Base-by-base conservation (phyloP, 2,113 vertebrate species). In the Pachypanchax playfairii region DNA sequence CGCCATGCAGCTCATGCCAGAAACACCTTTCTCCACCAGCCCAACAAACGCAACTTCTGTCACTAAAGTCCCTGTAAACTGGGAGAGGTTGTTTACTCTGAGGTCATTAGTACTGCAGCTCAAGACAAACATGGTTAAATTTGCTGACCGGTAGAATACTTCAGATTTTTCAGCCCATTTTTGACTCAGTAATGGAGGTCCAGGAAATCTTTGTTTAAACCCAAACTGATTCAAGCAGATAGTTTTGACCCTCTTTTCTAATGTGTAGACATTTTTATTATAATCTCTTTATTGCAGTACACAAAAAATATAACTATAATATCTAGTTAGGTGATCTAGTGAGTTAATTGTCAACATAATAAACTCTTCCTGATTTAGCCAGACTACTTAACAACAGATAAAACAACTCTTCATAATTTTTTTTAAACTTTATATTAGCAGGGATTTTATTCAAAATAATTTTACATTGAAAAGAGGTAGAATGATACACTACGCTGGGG, bases 1-100 rank as follows among this genome's bases (percentile, higher is more conserved):
- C 91, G 91, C 53, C 86, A 90, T 3, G 75, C 86, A 9, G 85
- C 84, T 44, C 86, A 91, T 4, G 54, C 89, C 83, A 92, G 92
- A 80, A 91, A 93, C 79, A 91, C 90, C 91, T 96, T 94, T 70
- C 83, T 98, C 66, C 95, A 98, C 90, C 97, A 99, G 86, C 97
- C 97, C 63, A 91, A 92, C 93, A 95, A 95, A 90, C 96, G 95
- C 78, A 95, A 93, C 90, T 77, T 93, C 92, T 94, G 93, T 92
- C 95, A 98, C 91, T 99, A 91, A 97, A 74, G 57, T 67, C 47
- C 28, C 25, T 46, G 47, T 21, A n/a, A 47, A 25, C 36, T 22
- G 50, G 60, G 84, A 72, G 67, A 61, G 53, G 53, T 53, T 18
- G 68, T 83, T 89, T 87, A 90, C 82, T 84, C 60, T 59, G 80